Percentiles rank a stretch among this genome's conserved stretches.
phyloP scores from a whole-genome alignment of 2,113 vertebrate species.

The Callocephalon fimbriatum region DNA sequence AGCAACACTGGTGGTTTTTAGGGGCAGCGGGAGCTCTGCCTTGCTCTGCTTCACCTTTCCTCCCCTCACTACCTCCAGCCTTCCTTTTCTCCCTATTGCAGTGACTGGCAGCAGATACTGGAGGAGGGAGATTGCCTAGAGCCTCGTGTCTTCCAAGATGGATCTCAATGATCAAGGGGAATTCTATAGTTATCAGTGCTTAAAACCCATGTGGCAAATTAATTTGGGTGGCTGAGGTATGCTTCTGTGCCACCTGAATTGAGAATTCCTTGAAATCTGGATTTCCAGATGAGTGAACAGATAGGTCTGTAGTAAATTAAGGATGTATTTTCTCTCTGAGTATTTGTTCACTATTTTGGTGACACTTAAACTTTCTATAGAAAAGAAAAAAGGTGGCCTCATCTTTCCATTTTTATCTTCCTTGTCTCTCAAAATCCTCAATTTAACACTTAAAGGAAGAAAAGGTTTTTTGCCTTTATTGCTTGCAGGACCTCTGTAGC shows the following conservation, averaged over 20 bases:
- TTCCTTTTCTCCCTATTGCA: not conserved
- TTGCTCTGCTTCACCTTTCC: not conserved
- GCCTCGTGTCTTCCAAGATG: rapidly evolving
- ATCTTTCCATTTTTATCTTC: not conserved
- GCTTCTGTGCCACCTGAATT: not conserved
- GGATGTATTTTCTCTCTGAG: not conserved
- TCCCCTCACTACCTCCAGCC: not conserved
- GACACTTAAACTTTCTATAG: not conserved
- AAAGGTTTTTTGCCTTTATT: not conserved
- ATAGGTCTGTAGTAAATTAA: not conserved
- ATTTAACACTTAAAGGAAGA: not conserved
- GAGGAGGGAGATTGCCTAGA: not conserved
- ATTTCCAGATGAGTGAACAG: not conserved
- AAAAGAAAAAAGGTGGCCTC: not conserved
- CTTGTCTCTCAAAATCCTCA: not conserved
- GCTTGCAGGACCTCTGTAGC: not conserved
- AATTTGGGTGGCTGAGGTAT: not conserved
- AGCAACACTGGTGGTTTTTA: not conserved
- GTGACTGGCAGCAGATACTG: not conserved
- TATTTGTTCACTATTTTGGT: not conserved
- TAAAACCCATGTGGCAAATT: not conserved
- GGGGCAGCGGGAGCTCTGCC: not conserved
- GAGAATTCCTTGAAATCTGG: not conserved
- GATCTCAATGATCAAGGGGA: not conserved
- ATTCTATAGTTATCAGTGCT: not conserved